Conservation (phyloP, 2,888 invertebrate genomes). For the Gymnosoma rotundatum region DNA sequence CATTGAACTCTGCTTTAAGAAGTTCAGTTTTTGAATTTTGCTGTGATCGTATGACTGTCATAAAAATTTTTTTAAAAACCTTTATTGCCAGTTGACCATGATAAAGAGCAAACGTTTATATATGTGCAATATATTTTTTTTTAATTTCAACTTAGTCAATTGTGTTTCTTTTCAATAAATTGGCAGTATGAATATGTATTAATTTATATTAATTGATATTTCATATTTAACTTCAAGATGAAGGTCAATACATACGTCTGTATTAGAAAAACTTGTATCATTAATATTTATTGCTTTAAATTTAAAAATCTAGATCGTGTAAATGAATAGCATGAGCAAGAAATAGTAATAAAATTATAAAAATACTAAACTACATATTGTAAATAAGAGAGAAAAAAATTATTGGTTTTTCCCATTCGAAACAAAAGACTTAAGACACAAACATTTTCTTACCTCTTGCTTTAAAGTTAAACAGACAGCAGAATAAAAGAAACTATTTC, state of each 20-base stretch:
- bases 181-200: conserved; percentile 12
- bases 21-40: conserved; percentile 37
- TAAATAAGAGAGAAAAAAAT: neutral
- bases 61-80: conserved; percentile 12
- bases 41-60: conserved; percentile 41
- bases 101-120: conserved; percentile 29
- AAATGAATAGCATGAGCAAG: neutral
- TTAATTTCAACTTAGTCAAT: neutral
- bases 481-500: neutral
- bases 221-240: conserved; percentile 33
- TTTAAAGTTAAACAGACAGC: neutral
- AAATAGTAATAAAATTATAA: neutral
- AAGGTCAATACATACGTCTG: conserved; percentile 20
- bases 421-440: conserved; percentile 42
- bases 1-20: conserved; percentile 34
- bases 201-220: conserved; percentile 22
- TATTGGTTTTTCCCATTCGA: neutral
- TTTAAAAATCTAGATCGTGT: conserved; percentile 25
- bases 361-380: neutral
- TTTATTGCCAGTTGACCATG: conserved; percentile 48
- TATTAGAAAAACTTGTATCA: neutral
- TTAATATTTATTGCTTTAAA: no score
- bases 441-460: neutral
- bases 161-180: no score
- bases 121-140: neutral